A percentile compares a stretch with the other conserved stretches of the same genome.
Conservation (phyloP, 2,113 vertebrate species). For the Conger conger region DNA sequence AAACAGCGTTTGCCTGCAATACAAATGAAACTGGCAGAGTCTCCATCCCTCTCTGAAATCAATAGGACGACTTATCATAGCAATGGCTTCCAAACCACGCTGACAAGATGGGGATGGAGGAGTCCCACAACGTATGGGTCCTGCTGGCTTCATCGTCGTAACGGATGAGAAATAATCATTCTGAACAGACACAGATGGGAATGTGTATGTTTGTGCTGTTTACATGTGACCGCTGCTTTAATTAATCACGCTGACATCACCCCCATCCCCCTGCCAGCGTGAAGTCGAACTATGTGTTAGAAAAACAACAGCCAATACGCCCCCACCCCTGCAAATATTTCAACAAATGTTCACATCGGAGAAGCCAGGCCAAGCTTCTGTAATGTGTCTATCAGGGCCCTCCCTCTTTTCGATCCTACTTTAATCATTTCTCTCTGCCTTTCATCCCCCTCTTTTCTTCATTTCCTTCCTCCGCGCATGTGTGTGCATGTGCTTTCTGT, state of each 20-base stretch:
- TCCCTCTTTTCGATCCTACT: conserved; percentile 35
- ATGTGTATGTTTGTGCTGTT: not conserved
- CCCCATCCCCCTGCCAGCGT: not conserved
- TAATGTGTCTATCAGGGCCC: conserved; percentile 30
- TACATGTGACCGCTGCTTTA: not conserved
- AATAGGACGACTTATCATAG: not conserved
- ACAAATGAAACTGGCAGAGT: not conserved
- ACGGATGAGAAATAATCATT: not conserved
- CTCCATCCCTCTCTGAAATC: not conserved
- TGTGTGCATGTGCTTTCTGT: conserved; percentile 57
- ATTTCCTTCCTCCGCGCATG: conserved; percentile 66
- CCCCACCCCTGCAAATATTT: not conserved
- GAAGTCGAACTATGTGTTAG: not conserved
- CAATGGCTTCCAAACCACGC: not conserved
- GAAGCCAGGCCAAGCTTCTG: not conserved
- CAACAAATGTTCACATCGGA: not conserved
- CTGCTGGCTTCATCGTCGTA: not conserved
- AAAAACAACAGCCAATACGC: not conserved
- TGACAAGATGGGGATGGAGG: not conserved
- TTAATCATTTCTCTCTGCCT: conserved; percentile 50
- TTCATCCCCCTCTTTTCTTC: conserved; percentile 47
- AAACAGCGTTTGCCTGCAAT: not conserved
- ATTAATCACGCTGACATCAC: not conserved
- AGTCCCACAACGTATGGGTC: not conserved
- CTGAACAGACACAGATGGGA: not conserved